Base-by-base conservation (phyloP, 23 tunicate species). In the Trididemnum clinides region DNA sequence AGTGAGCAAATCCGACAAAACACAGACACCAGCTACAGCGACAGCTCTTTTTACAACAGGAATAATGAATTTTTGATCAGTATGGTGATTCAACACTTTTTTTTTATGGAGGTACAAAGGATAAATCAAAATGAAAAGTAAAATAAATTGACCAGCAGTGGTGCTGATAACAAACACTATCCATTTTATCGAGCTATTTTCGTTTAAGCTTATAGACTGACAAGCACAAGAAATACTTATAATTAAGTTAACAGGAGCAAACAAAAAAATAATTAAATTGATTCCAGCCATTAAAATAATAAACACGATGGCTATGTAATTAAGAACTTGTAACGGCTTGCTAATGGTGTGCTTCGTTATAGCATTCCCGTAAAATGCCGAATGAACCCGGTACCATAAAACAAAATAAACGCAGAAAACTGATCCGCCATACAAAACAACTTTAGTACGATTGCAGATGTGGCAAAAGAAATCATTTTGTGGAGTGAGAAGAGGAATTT, bases 301-400 rank as follows among this genome's bases (percentile, higher is more conserved):
- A 3, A 77, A 77, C 82, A 22, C 33, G 26, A 77, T 77, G 23
- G 82, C 63, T 2, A 32, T 39, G 31, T 39, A 36, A 21, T 77
- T 77, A 64, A 49, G 6, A 64, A 6, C 23, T 1, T 39, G 63
- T 2, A 50, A 29, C 44, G 32, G 28, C 35, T 28, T 21, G 64
- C 64, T 39, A 0, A 64, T 39, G 57, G 25, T 50, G 20, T 77
- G 28, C 34, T 77, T 77, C 44, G 64, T 18, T 5, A 39, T 39
- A 28, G 51, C 28, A 3, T 77, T 35, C 34, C 34, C 26, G 33
- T 77, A 77, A 39, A 77, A 77, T 1, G 34, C 64, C 18, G 82
- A 39, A 20, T 36, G 49, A 1, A 77, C 64, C 64, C 82, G 63
- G 33, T 27, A 39, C 82, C 82, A 77, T 23, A 77, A 39, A 20